These are phyloP conservation scores for Chorisops tibialis DNA, from an alignment of 2,888 invertebrate genomes.

Conservation along the genomic window DNA sequence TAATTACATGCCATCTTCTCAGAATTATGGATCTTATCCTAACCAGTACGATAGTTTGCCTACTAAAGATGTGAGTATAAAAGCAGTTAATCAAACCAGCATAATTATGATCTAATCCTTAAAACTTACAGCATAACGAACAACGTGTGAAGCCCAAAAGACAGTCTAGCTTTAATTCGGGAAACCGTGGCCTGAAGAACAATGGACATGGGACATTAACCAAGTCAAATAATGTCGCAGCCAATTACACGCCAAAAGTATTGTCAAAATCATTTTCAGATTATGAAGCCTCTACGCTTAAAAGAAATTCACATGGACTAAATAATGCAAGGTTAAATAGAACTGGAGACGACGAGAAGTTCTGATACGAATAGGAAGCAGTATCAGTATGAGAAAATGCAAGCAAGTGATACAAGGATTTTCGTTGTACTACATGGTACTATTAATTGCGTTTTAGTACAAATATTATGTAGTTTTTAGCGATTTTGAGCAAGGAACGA, in stretches of 20 bases:
- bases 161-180: constrained; percentile 66
- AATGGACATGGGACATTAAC: constrained; percentile 54
- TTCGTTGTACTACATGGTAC: no score
- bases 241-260: constrained; percentile 61
- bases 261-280: constrained; percentile 69
- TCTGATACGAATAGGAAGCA: constrained; percentile 35
- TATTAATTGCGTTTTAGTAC: no score
- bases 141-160: constrained; percentile 57
- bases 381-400: no score
- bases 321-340: constrained; percentile 57
- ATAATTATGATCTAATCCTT: neutral
- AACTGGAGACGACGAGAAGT: constrained; percentile 49
- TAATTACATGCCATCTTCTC: constrained; percentile 68
- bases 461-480: no score
- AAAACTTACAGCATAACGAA: constrained; percentile 47
- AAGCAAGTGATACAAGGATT: no score
- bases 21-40: constrained; percentile 77
- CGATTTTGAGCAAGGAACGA: no score
- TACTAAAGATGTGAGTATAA: constrained; percentile 67
- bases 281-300: constrained; percentile 73
- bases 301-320: constrained; percentile 68
- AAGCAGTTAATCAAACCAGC: neutral
- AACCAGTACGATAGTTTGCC: constrained; percentile 83
- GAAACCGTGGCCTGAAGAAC: constrained; percentile 49
- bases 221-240: constrained; percentile 59